Evolutionary conservation across 2,888 invertebrate species (phyloP).

Genomic region (Strigamia crassipes): DNA sequence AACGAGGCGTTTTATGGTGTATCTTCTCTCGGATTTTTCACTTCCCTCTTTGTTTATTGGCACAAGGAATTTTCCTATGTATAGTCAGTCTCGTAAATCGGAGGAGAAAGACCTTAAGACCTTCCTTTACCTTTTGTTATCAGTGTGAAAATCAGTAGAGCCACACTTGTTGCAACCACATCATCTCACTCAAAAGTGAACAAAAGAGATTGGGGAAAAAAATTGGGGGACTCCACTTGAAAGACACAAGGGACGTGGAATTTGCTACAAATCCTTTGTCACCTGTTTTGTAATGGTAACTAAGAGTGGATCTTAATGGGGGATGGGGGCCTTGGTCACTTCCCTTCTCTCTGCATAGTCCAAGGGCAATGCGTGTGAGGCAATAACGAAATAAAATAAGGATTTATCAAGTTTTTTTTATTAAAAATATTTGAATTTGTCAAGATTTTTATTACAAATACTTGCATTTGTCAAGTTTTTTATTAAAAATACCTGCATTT

Average conservation of each 20-base stretch:
- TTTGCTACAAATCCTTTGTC: background rate
- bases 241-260: background rate
- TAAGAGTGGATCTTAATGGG: constrained; percentile 7
- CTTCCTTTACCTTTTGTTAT: constrained; percentile 10
- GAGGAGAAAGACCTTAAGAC: constrained; percentile 10
- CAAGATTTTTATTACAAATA: too few species aligned
- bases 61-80: background rate
- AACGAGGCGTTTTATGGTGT: background rate
- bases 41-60: constrained; percentile 3
- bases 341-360: background rate
- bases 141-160: constrained; percentile 10
- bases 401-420: too few species aligned
- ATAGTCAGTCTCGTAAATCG: background rate
- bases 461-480: too few species aligned
- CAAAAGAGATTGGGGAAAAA: background rate
- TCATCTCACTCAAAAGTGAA: background rate
- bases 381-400: background rate
- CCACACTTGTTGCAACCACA: constrained; percentile 2
- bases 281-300: background rate
- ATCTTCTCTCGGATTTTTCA: background rate
- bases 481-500: too few species aligned
- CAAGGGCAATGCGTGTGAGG: background rate
- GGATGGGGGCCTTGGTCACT: constrained; percentile 3
- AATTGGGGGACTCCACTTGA: background rate
- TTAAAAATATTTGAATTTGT: too few species aligned